These are phyloP conservation scores for Athalia rosae DNA, from an alignment of 2,888 invertebrate species.

Conservation along the genomic window DNA sequence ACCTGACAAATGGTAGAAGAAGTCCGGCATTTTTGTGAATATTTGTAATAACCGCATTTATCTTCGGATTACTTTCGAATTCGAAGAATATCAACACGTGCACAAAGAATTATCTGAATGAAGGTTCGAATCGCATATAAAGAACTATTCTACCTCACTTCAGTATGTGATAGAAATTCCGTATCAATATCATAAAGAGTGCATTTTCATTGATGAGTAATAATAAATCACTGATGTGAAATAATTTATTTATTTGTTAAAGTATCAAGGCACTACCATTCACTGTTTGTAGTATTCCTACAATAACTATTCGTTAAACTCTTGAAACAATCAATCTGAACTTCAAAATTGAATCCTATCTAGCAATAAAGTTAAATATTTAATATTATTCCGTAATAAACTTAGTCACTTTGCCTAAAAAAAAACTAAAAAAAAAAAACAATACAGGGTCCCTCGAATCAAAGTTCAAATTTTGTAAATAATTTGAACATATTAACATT, in stretches of 20 bases:
- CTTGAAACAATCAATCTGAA: constrained; percentile 37
- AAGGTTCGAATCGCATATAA: too few relatives aligned
- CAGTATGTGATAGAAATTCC: too few relatives aligned
- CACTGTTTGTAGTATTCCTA: constrained; percentile 36
- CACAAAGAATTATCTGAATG: too few relatives aligned
- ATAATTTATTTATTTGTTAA: constrained; percentile 69
- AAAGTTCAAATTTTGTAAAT: constrained; percentile 32
- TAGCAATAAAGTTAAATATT: constrained; percentile 50
- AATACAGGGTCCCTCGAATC: constrained; percentile 56
- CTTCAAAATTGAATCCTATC: constrained; percentile 51
- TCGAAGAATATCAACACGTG: too few relatives aligned
- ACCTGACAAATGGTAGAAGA: too few relatives aligned
- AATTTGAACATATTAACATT: constrained; percentile 21
- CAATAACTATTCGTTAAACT: constrained; percentile 39
- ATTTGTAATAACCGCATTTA: too few relatives aligned
- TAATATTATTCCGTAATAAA: constrained; percentile 47
- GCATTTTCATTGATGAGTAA: constrained; percentile 10
- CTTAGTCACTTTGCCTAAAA: constrained; percentile 47
- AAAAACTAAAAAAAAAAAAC: constrained; percentile 35
- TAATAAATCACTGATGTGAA: constrained; percentile 59
- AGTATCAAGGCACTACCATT: constrained; percentile 69
- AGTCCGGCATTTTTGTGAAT: too few relatives aligned
- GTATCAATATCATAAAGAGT: background rate
- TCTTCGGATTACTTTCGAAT: too few relatives aligned
- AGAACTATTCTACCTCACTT: too few relatives aligned